phyloP scores from a whole-genome alignment of 2,888 invertebrate species.

The Halictus quadricinctus region DNA sequence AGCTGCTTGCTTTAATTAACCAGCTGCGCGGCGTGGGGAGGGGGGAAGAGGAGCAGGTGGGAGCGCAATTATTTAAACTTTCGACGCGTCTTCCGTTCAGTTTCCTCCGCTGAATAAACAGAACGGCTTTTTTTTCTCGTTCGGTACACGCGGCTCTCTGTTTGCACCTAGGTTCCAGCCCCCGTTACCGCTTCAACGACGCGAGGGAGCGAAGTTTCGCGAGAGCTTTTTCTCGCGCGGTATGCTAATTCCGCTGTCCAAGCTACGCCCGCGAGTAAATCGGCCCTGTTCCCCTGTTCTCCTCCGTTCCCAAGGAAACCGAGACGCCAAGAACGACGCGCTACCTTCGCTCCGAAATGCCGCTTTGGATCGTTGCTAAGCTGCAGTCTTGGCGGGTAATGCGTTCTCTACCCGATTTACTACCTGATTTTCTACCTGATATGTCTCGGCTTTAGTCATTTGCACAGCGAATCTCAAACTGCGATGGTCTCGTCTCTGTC shows the following conservation, averaged over 20 bases:
- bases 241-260: neutral
- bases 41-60: neutral
- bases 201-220: neutral
- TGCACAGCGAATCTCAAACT: neutral
- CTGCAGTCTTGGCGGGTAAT: neutral
- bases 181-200: neutral
- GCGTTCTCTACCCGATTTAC: neutral
- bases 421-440: neutral
- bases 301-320: slow-evolving; percentile 1
- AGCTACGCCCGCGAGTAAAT: neutral
- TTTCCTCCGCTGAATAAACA: slow-evolving; percentile 33
- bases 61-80: slow-evolving; percentile 57
- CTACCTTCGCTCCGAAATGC: neutral
- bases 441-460: neutral
- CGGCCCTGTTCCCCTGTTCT: neutral
- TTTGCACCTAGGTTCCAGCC: neutral
- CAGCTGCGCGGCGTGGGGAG: slow-evolving; percentile 10
- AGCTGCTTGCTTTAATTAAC: slow-evolving; percentile 51
- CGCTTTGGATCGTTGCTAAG: neutral
- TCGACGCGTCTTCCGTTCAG: slow-evolving; percentile 51
- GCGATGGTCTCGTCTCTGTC: neutral
- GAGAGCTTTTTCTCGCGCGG: neutral
- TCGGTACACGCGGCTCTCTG: neutral
- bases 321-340: neutral
- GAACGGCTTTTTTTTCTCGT: slow-evolving; percentile 4